Evolutionary conservation across 2,888 invertebrate species (phyloP).

Genomic region (Ophion slaviceki): DNA sequence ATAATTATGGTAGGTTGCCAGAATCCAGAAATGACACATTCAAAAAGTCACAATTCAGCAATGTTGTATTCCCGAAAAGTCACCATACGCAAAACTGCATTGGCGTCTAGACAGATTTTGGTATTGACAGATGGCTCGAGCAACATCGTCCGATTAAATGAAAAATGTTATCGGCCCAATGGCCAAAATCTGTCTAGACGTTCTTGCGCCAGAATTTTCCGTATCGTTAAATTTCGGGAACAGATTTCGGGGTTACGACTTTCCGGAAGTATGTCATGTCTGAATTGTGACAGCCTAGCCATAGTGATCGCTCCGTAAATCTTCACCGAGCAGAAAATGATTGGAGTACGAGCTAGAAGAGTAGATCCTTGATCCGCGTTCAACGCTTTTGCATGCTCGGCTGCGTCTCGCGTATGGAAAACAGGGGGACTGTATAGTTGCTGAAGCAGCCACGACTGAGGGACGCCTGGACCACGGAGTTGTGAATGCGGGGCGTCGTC

Average conservation of each 20-base stretch:
- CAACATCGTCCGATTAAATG: no score
- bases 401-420: neutral
- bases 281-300: neutral
- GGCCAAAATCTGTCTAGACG: no score
- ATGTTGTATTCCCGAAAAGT: no score
- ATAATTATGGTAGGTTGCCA: no score
- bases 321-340: no score
- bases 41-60: no score
- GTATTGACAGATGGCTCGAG: no score
- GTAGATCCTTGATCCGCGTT: neutral
- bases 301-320: no score
- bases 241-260: neutral
- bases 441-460: neutral
- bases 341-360: neutral
- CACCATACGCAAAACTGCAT: no score
- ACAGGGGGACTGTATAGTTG: neutral
- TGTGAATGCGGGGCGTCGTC: conserved; percentile 11
- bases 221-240: neutral
- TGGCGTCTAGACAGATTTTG: no score
- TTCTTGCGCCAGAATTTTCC: neutral
- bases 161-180: no score
- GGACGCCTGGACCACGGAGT: conserved; percentile 24
- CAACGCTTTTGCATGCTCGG: neutral
- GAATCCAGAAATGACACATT: no score
- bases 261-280: neutral